Evolutionary conservation across 2,797 vertebrate species (phyloP), one percentile per base, ranked within the genome.

Genomic region (Melanotaenia nigrans): DNA sequence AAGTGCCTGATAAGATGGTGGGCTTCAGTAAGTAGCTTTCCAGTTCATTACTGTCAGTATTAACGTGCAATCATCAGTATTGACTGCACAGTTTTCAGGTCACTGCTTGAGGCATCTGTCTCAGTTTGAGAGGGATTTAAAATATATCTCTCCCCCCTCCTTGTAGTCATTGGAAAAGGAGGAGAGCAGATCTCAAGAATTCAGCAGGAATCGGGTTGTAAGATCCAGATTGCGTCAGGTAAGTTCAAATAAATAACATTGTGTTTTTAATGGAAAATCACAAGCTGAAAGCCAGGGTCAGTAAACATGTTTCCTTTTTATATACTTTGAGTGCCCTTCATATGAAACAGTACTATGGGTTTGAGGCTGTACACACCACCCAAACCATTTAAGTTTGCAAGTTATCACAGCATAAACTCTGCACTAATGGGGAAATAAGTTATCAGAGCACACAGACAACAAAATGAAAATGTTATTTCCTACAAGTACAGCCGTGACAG

Each of bases 1-100:
- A 99, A 97, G 98, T 99, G 96, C 98, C 98, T 97, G 98, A 99
- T 93, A 99, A 99, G 93, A 99, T 99, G 98, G 98, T 99, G 90
- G 98, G 98, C 95, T 99, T 99, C 92, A 99, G 98, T 99, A 96
- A 99, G 98, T 98, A 74, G 62, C 72, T 55, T 55, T 62, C 28
- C 3, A 45, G 53, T 63, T 82, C 24, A 73, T 83, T 82, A 59
- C 63, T 47, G 32, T 73, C 45, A 1, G 28, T 61, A 62, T 73
- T 53, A 65, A 53, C 71, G 67, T 62, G 75, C 51, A 74, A 83
- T 85, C 75, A 68, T 76, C 54, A 71, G 28, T 86, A 78, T 85
- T 88, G 79, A 83, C 58, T 71, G 12, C 47, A 78, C 45, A 77
- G 70, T 77, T 69, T 83, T 67, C 51, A 61, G 80, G 65, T 84